phyloP scores from a whole-genome alignment of 1,140 invertebrate genomes.

The Nephotettix cincticeps region DNA sequence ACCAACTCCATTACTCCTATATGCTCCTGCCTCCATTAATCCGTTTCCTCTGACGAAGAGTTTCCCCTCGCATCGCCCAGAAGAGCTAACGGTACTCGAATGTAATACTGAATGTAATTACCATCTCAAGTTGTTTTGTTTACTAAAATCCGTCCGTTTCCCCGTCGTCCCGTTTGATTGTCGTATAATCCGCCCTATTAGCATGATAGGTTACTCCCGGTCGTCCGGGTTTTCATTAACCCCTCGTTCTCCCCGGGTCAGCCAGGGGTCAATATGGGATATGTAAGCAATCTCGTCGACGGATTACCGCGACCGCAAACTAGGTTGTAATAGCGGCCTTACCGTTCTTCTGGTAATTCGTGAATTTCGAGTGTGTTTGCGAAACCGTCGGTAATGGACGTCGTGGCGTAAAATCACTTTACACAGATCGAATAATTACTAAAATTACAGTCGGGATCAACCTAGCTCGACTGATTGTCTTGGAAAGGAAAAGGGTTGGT shows the following conservation, averaged over 20 bases:
- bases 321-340: neutral
- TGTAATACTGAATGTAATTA: neutral
- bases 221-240: constrained; percentile 11
- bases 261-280: neutral
- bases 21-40: too few relatives aligned
- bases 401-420: neutral
- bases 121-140: constrained; percentile 10
- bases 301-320: too few relatives aligned
- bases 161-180: neutral
- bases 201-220: neutral
- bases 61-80: too few relatives aligned
- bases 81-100: too few relatives aligned
- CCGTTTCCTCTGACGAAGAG: too few relatives aligned
- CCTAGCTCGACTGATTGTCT: too few relatives aligned
- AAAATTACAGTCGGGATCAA: neutral
- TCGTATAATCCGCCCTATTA: neutral
- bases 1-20: too few relatives aligned
- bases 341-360: neutral
- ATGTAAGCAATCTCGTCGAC: too few relatives aligned
- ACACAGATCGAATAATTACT: constrained; percentile 2
- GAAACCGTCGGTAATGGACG: neutral
- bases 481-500: too few relatives aligned
- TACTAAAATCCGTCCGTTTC: neutral
- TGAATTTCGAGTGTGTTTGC: constrained; percentile 5
- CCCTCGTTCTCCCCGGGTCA: neutral